Conservation (phyloP, 2,888 invertebrate genomes). For the Hemistola chrysoprasaria region DNA sequence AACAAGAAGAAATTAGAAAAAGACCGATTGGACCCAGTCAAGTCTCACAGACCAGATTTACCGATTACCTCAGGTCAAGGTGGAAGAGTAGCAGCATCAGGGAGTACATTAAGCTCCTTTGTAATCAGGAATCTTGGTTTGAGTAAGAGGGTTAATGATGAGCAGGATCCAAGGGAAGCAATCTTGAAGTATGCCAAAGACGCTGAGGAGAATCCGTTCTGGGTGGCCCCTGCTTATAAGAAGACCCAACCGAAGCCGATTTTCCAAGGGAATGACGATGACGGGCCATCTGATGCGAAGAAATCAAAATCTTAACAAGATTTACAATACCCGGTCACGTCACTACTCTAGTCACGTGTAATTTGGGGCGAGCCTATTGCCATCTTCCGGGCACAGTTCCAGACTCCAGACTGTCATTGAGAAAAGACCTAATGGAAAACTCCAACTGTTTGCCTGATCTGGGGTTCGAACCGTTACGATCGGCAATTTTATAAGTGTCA, state of each 20-base stretch:
- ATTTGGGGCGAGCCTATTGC: no score
- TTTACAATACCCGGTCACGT: no score
- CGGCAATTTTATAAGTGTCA: no score
- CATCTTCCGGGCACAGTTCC: no score
- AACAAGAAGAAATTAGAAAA: slow-evolving; percentile 96
- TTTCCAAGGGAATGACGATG: slow-evolving; percentile 83
- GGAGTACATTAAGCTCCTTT: slow-evolving; percentile 97
- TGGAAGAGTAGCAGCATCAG: slow-evolving; percentile 96
- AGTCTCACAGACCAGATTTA: slow-evolving; percentile 91
- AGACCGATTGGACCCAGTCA: slow-evolving; percentile 92
- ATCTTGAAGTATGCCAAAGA: slow-evolving; percentile 97
- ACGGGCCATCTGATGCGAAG: slow-evolving; percentile 78
- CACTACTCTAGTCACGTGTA: no score
- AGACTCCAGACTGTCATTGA: no score
- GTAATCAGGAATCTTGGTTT: slow-evolving; percentile 97
- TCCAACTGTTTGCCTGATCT: no score
- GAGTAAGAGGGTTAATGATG: slow-evolving; percentile 95
- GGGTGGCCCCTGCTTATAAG: slow-evolving; percentile 96
- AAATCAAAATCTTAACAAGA: slow-evolving; percentile 63
- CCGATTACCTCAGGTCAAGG: slow-evolving; percentile 96
- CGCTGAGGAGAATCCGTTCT: slow-evolving; percentile 97
- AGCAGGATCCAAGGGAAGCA: slow-evolving; percentile 96
- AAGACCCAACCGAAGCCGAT: slow-evolving; percentile 94
- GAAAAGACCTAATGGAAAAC: no score
- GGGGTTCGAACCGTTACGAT: no score